These are phyloP conservation scores for Hylaea fasciaria DNA, from an alignment of 2,888 invertebrate species.

Conservation along the genomic window DNA sequence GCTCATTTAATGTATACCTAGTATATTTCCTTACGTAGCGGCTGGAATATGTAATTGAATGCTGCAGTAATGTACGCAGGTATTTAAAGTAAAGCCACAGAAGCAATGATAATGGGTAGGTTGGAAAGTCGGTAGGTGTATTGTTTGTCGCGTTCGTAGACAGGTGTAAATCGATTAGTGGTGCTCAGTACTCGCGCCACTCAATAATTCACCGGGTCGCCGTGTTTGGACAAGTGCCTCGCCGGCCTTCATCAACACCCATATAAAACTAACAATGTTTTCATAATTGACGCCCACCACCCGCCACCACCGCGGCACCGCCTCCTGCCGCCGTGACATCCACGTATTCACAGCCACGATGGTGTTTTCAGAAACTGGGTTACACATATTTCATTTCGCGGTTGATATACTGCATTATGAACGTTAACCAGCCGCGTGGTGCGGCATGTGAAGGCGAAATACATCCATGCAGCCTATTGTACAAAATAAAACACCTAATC, in stretches of 20 bases:
- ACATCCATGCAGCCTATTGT: constrained; percentile 40
- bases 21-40: constrained; percentile 7
- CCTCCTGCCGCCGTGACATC: constrained; percentile 33
- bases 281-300: constrained; percentile 72
- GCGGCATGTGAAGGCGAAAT: constrained; percentile 42
- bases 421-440: constrained; percentile 47
- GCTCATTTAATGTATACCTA: constrained; percentile 3
- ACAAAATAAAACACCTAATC: constrained; percentile 56
- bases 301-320: constrained; percentile 57
- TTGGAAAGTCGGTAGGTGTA: constrained; percentile 23
- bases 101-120: constrained; percentile 19
- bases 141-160: constrained; percentile 37
- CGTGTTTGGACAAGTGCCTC: constrained; percentile 80
- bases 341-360: constrained; percentile 25
- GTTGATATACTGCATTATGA: constrained; percentile 51
- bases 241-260: constrained; percentile 79
- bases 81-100: constrained; percentile 6
- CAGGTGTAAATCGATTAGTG: constrained; percentile 83
- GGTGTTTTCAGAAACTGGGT: constrained; percentile 72
- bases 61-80: not conserved
- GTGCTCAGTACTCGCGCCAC: constrained; percentile 58
- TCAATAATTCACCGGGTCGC: constrained; percentile 79
- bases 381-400: constrained; percentile 62
- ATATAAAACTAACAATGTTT: constrained; percentile 83
- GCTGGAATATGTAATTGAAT: not conserved